A percentile compares a stretch with the other conserved stretches of the same genome.
phyloP scores from a whole-genome alignment of 2,797 vertebrate genomes.

The Notamacropus eugenii region DNA sequence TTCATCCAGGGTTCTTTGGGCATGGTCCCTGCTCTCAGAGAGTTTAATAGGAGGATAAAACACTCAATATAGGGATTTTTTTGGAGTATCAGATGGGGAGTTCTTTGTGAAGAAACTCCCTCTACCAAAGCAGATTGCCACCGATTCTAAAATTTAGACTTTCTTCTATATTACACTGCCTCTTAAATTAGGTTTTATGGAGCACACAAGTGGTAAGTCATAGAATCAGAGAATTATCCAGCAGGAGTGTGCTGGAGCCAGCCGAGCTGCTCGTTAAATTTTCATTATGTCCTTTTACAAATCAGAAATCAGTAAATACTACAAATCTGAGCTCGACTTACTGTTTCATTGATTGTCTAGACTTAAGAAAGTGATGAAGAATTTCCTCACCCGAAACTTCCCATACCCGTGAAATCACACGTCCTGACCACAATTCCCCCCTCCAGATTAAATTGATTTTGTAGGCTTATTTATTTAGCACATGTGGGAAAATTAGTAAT shows the following conservation, averaged over 20 bases:
- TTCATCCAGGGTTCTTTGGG: neutral
- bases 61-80: neutral
- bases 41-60: neutral
- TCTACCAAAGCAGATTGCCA: neutral
- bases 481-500: neutral
- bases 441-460: neutral
- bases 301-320: neutral
- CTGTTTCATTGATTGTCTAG: neutral
- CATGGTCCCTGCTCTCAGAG: neutral
- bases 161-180: neutral
- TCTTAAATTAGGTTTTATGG: neutral
- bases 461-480: neutral
- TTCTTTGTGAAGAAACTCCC: neutral
- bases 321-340: neutral
- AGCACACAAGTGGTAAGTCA: neutral
- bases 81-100: neutral
- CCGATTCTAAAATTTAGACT: neutral
- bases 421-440: neutral
- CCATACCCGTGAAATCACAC: neutral
- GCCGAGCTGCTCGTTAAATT: neutral
- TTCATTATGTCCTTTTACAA: neutral
- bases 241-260: neutral
- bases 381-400: neutral
- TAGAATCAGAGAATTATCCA: neutral
- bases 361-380: neutral